A percentile compares a stretch with the other conserved stretches of the same genome.
Evolutionary conservation across 2,888 invertebrate species (phyloP).

Genomic region (Andricus quercusramuli): DNA sequence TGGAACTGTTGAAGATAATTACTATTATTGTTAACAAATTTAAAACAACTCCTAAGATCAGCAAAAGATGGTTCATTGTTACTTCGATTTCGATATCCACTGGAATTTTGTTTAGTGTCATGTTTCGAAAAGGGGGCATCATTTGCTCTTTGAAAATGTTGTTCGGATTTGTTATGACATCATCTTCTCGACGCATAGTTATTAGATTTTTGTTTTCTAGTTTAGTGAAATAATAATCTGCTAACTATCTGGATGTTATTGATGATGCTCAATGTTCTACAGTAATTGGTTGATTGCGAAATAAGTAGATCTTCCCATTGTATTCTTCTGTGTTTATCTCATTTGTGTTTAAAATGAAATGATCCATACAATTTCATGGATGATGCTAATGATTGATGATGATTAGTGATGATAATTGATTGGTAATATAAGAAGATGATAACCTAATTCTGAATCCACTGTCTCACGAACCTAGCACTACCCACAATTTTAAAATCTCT

Average conservation of each 20-base stretch:
- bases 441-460: not conserved
- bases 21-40: conserved; percentile 54
- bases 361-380: not conserved
- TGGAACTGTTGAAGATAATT: conserved; percentile 50
- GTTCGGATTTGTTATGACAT: not conserved
- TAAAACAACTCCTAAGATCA: conserved; percentile 48
- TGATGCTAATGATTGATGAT: not conserved
- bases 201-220: not conserved
- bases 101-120: not conserved
- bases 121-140: not conserved
- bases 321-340: not conserved
- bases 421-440: not conserved
- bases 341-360: not conserved
- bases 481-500: not conserved
- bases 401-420: not conserved
- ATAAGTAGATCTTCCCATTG: not conserved
- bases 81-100: not conserved
- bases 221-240: not conserved
- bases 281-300: not conserved
- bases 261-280: not conserved
- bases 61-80: conserved; percentile 46
- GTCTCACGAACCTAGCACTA: not conserved
- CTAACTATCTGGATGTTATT: not conserved
- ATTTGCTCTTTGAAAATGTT: not conserved
- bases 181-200: not conserved